phyloP scores from a whole-genome alignment of 1,140 invertebrate genomes.

The Dendrolimus kikuchii region DNA sequence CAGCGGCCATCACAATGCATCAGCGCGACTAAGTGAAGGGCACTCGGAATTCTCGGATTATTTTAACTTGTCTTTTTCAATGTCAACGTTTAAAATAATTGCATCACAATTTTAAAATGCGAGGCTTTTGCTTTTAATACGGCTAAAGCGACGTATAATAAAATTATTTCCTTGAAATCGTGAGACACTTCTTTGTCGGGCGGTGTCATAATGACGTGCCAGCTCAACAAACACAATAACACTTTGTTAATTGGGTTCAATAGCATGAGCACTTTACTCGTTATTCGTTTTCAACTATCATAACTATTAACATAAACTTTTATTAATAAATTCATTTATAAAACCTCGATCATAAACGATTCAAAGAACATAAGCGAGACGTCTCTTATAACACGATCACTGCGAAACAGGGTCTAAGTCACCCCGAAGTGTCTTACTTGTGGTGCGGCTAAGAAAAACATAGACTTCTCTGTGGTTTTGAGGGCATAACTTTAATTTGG shows the following conservation, averaged over 20 bases:
- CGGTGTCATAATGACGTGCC: not conserved
- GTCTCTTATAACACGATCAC: no score
- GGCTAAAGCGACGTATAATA: slow-evolving; percentile 52
- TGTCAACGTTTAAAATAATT: slow-evolving; percentile 72
- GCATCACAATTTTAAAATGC: slow-evolving; percentile 70
- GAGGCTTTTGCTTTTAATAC: slow-evolving; percentile 64
- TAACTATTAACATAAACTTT: slow-evolving; percentile 6
- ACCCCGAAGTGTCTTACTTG: no score
- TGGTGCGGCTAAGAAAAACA: no score
- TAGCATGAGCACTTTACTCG: not conserved
- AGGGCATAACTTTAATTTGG: no score
- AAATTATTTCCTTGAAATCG: slow-evolving; percentile 63
- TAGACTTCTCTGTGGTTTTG: no score
- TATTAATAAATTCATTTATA: slow-evolving; percentile 1
- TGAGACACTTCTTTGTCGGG: slow-evolving; percentile 38
- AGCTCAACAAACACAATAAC: no score
- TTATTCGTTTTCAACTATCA: slow-evolving; percentile 14
- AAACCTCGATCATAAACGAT: no score
- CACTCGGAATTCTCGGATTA: slow-evolving; percentile 65
- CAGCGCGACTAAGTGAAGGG: slow-evolving; percentile 65
- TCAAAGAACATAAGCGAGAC: no score
- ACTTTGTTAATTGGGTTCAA: no score
- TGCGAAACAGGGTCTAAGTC: no score
- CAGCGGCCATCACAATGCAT: slow-evolving; percentile 66
- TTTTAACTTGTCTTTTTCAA: slow-evolving; percentile 71